These are phyloP conservation scores for Malurus splendens DNA, from an alignment of 2,797 vertebrate species.

Conservation along the genomic window DNA sequence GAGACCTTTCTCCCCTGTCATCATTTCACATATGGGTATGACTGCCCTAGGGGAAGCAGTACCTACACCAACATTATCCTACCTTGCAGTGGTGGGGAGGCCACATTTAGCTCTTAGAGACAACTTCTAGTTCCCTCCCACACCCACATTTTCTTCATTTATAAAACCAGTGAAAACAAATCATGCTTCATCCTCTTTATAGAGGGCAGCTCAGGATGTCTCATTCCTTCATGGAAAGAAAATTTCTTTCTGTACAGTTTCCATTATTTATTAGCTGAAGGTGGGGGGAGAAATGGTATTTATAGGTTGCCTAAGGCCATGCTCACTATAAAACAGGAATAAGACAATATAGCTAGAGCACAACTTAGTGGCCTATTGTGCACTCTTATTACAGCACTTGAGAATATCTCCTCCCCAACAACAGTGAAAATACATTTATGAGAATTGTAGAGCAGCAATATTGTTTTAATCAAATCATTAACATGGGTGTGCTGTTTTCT, in stretches of 20 bases:
- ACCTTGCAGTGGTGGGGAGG: not conserved
- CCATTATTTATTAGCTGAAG: slow-evolving; percentile 71
- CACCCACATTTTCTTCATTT: slow-evolving; percentile 15
- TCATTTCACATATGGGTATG: not conserved
- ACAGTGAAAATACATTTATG: slow-evolving; percentile 19
- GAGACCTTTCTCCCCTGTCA: not conserved
- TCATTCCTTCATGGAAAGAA: slow-evolving; percentile 63
- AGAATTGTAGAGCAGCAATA: not conserved
- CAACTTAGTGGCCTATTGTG: slow-evolving; percentile 12
- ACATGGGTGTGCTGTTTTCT: not conserved
- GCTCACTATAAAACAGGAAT: slow-evolving; percentile 61
- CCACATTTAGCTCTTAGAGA: not conserved
- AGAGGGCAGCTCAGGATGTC: slow-evolving; percentile 57
- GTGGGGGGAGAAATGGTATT: slow-evolving; percentile 62
- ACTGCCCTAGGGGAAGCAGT: not conserved
- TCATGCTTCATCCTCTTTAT: slow-evolving; percentile 47
- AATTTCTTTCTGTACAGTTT: slow-evolving; percentile 59
- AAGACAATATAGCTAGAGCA: slow-evolving; percentile 35
- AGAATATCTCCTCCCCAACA: not conserved
- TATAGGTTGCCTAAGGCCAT: slow-evolving; percentile 69
- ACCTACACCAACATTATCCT: not conserved
- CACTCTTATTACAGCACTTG: not conserved
- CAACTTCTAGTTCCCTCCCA: not conserved
- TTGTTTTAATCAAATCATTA: slow-evolving; percentile 29
- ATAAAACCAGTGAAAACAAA: slow-evolving; percentile 55